Evolutionary conservation across 2,888 invertebrate genomes (phyloP), one percentile per base, ranked within the genome.

Genomic region (Belgica antarctica): DNA sequence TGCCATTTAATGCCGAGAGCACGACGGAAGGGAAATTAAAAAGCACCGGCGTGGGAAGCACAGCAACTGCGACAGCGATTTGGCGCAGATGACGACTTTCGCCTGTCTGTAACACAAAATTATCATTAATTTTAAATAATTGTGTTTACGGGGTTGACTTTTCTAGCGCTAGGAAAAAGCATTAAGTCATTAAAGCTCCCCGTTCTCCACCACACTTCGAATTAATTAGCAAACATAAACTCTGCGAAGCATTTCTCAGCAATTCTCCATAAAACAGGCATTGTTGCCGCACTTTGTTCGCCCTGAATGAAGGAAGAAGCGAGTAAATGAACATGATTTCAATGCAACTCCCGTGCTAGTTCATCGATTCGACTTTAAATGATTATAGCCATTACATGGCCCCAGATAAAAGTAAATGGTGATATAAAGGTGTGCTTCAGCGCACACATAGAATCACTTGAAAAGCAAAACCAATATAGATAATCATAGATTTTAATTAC

Each of bases 401-500:
- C 34, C 4, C 22, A 52, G 52, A 52, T 52, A 52, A 52, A 52
- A 17, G 22, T 52, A 52, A 52, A 22, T 52, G 52, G 15, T 41
- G 41, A 15, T 15, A n/a, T 41, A 3, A 41, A n/a, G 41, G 41
- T n/a, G n/a, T n/a, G 41, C 41, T 8, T 46, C 46, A 15, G 46
- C 12, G 12, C 15, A 46, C 7, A 5, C 7, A 46, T 46, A 15
- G 46, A 46, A 41, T 4, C 7, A 41, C 12, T 41, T 41, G 41
- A 52, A 31, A 52, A 52, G 22, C 52, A 4, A 52, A 52, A 52
- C 52, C 52, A n/a, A 52, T 52, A 17, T 2, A 52, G 63, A 63
- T 63, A 63, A 63, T 63, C 63, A 63, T 63, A 41, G 63, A 63
- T 63, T 63, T 63, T 63, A 63, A 36, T 62, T 62, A 31, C 62